Conservation (phyloP, 2,888 invertebrate genomes). For the Crossocerus cetratus region DNA sequence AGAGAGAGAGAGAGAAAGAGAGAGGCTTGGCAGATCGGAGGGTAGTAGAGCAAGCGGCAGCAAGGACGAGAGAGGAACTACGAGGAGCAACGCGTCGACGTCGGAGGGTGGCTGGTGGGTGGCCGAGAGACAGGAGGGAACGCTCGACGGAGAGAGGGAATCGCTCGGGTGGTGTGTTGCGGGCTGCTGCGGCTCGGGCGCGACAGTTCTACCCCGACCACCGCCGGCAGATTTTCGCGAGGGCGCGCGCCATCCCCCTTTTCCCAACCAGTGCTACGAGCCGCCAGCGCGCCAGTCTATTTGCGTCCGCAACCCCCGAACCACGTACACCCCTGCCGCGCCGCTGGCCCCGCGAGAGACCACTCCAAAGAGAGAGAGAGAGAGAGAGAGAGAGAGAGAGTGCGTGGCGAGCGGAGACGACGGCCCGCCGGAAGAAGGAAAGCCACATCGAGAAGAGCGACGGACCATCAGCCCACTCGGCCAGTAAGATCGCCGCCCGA, state of each 20-base stretch:
- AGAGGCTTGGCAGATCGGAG: conserved; percentile 14
- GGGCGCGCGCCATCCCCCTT: not conserved
- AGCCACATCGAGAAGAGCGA: conserved; percentile 60
- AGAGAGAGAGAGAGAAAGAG: conserved; percentile 11
- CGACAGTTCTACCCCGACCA: conserved; percentile 76
- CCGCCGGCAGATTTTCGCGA: conserved; percentile 69
- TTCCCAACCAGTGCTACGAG: not conserved
- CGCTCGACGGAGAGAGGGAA: conserved; percentile 43
- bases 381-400: conserved; percentile 10
- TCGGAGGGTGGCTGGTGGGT: conserved; percentile 12
- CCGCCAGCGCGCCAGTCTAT: not conserved
- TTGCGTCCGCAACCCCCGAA: not conserved
- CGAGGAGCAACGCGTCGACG: not conserved
- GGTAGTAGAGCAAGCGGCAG: conserved; percentile 23
- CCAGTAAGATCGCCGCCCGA: conserved; percentile 18
- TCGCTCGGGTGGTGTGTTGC: conserved; percentile 73
- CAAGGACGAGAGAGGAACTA: conserved; percentile 3
- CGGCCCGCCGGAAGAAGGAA: conserved; percentile 18
- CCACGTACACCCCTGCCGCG: not conserved
- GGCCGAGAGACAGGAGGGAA: conserved; percentile 8
- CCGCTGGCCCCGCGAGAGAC: not conserved
- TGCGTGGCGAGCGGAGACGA: not conserved
- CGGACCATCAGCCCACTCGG: not conserved
- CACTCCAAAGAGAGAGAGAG: not conserved
- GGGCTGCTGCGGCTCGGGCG: conserved; percentile 77